Percentiles rank a stretch among this genome's conserved stretches.
Conservation (phyloP, 2,797 vertebrate genomes). For the Phoxinus dragarum region DNA sequence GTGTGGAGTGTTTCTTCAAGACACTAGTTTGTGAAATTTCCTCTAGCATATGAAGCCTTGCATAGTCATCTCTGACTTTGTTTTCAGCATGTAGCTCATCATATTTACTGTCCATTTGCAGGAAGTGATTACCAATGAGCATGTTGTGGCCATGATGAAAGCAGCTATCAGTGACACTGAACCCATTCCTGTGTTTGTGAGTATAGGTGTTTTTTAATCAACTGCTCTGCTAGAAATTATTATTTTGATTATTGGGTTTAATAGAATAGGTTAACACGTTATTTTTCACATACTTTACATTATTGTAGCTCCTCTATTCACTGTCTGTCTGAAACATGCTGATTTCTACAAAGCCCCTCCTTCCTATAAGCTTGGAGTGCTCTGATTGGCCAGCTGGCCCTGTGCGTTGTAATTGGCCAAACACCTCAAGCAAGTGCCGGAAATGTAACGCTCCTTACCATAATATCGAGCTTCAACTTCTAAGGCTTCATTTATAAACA, state of each 20-base stretch:
- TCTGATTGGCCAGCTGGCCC: not conserved
- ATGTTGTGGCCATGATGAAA: conserved; percentile 99
- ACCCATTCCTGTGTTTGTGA: conserved; percentile 90
- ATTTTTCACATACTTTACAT: not conserved
- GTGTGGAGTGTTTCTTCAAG: conserved; percentile 61
- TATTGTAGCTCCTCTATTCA: not conserved
- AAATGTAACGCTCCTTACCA: not conserved
- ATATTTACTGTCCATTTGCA: conserved; percentile 63
- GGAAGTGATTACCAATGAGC: conserved; percentile 98
- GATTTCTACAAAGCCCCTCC: not conserved
- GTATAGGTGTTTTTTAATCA: conserved; percentile 64
- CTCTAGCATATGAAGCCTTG: not conserved
- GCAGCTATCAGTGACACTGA: conserved; percentile 94
- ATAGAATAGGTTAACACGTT: not conserved
- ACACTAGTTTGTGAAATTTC: not conserved
- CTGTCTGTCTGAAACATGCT: not conserved
- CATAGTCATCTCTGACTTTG: not conserved
- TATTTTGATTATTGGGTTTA: not conserved
- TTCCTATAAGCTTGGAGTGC: not conserved
- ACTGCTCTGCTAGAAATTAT: not conserved
- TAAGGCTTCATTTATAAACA: not conserved
- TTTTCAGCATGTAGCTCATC: not conserved
- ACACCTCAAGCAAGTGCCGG: no score
- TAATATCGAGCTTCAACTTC: not conserved
- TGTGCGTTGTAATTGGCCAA: no score